Percentiles rank a stretch among this genome's conserved stretches.
phyloP scores from a whole-genome alignment of 2,888 invertebrate genomes.

The Chalcosyrphus nemorum region DNA sequence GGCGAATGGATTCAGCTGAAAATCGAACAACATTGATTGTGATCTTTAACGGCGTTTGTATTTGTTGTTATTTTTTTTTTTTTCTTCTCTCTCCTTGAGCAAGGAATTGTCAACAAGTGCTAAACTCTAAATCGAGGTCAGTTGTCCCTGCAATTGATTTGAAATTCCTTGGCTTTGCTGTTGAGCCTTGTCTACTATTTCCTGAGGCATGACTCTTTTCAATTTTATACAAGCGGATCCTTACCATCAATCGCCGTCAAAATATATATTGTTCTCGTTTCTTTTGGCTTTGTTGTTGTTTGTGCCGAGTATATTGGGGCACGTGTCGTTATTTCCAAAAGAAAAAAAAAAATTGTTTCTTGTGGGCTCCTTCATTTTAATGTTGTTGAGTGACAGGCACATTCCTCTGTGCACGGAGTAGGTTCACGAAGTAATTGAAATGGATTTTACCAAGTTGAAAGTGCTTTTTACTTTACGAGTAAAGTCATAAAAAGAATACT shows the following conservation, averaged over 20 bases:
- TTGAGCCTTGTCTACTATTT: not conserved
- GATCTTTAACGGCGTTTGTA: not conserved
- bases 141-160: not conserved
- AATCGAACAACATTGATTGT: not conserved
- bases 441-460: conserved; percentile 15
- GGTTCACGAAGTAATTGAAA: conserved; percentile 25
- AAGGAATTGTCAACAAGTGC: conserved; percentile 13
- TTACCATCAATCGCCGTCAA: conserved; percentile 24
- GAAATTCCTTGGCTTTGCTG: too few relatives aligned
- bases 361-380: conserved; percentile 3
- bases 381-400: conserved; percentile 26
- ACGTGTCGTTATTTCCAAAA: conserved; percentile 14
- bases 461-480: conserved; percentile 16
- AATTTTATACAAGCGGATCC: not conserved
- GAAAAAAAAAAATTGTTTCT: not conserved
- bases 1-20: not conserved
- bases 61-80: not conserved
- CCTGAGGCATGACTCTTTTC: not conserved
- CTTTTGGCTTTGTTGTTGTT: not conserved
- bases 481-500: not conserved
- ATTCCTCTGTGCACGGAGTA: not conserved
- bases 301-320: not conserved
- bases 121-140: not conserved
- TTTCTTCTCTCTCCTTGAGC: not conserved
- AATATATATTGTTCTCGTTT: not conserved